Evolutionary conservation across 2,113 vertebrate species (phyloP).

Genomic region (Prionailurus viverrinus): DNA sequence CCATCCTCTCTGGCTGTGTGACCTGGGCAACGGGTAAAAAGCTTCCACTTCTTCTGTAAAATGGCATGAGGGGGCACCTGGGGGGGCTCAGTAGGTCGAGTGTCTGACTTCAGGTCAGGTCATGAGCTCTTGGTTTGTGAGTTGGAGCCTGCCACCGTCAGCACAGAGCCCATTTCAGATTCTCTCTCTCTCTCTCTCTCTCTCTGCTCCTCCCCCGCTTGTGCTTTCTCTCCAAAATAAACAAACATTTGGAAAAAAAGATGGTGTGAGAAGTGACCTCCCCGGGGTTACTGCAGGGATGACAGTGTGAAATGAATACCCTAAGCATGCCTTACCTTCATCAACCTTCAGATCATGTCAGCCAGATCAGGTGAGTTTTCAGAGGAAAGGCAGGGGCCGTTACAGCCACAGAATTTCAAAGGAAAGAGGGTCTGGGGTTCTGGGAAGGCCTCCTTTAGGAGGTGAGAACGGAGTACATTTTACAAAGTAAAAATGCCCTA

Average conservation of each 20-base stretch:
- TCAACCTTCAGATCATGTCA: neutral
- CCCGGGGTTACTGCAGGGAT: accelerated
- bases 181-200: too few relatives aligned
- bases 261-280: neutral
- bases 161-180: too few relatives aligned
- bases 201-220: too few relatives aligned
- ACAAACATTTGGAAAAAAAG: neutral
- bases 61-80: too few relatives aligned
- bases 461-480: neutral
- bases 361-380: neutral
- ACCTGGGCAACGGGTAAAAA: neutral
- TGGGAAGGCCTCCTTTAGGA: neutral
- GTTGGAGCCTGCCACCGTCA: too few relatives aligned
- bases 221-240: too few relatives aligned
- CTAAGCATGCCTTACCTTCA: neutral
- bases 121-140: too few relatives aligned
- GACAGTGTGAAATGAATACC: neutral
- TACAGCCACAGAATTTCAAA: neutral
- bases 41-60: neutral
- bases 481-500: neutral
- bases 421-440: neutral
- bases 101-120: too few relatives aligned
- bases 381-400: neutral
- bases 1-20: neutral
- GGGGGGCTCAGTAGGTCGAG: too few relatives aligned